phyloP scores from a whole-genome alignment of 2,888 invertebrate genomes.

The Hemistola chrysoprasaria region DNA sequence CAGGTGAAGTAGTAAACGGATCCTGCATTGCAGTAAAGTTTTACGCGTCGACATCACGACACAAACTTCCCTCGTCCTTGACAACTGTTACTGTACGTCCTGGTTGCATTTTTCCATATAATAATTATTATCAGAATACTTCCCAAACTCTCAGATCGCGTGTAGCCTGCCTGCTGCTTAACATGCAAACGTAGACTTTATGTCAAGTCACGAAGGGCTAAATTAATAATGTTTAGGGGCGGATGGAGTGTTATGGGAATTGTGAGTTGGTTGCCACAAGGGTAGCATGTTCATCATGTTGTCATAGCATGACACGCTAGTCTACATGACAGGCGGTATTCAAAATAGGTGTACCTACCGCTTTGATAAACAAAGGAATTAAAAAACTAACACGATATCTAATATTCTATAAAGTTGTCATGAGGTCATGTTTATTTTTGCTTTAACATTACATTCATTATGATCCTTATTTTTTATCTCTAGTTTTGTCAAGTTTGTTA shows the following conservation, averaged over 20 bases:
- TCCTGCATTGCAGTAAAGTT: conserved; percentile 20
- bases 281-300: conserved; percentile 27
- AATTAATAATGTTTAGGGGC: conserved; percentile 4
- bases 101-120: conserved; percentile 23
- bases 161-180: conserved; percentile 32
- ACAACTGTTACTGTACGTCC: conserved; percentile 7
- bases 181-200: conserved; percentile 27
- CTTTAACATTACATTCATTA: too few relatives aligned
- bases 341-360: conserved; percentile 5
- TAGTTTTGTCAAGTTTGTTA: too few relatives aligned
- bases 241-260: conserved; percentile 24
- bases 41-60: conserved; percentile 17
- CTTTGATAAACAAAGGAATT: conserved; percentile 3
- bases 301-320: conserved; percentile 23
- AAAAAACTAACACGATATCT: not conserved
- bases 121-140: conserved; percentile 21
- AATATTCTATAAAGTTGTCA: too few relatives aligned
- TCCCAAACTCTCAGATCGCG: conserved; percentile 44
- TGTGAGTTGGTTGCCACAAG: conserved; percentile 22
- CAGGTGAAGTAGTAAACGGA: conserved; percentile 8
- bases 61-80: conserved; percentile 13
- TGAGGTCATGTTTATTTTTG: too few relatives aligned
- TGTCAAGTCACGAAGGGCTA: conserved; percentile 6
- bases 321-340: conserved; percentile 24
- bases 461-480: too few relatives aligned